These are phyloP conservation scores for Arrhamphus sclerolepis DNA, from an alignment of 2,797 vertebrate genomes.

Conservation along the genomic window DNA sequence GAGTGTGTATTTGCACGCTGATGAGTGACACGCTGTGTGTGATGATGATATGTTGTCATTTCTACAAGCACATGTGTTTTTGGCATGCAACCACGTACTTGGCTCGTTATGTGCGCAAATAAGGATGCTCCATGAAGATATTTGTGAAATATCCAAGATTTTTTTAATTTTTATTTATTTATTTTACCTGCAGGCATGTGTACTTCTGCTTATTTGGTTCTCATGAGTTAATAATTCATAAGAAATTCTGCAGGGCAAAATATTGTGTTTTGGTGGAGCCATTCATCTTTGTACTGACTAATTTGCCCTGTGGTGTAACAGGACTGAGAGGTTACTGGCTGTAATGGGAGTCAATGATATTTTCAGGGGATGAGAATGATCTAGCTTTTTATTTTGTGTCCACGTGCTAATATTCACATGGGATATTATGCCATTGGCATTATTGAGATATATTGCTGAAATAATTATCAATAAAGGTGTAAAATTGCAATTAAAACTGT, in stretches of 20 bases:
- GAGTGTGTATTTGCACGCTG: conserved; percentile 12
- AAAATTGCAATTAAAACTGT: too few relatives aligned
- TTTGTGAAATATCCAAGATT: conserved; percentile 37
- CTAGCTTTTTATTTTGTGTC: conserved; percentile 46
- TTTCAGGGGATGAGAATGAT: conserved; percentile 55
- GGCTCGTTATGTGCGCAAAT: conserved; percentile 30
- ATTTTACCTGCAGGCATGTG: conserved; percentile 8
- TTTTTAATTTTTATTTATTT: conserved; percentile 16
- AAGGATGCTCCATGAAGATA: conserved; percentile 32
- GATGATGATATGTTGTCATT: conserved; percentile 40
- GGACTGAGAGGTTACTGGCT: conserved; percentile 58
- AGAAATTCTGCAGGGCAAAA: conserved; percentile 58
- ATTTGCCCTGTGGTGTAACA: conserved; percentile 67
- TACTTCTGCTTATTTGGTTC: conserved; percentile 24
- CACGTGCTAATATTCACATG: conserved; percentile 21
- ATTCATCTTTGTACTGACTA: conserved; percentile 73
- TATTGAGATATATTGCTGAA: neutral
- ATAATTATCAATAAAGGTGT: neutral
- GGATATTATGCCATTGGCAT: too few relatives aligned
- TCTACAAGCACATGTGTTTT: conserved; percentile 38
- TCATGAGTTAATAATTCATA: conserved; percentile 77
- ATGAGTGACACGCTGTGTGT: conserved; percentile 38
- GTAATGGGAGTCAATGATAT: conserved; percentile 73
- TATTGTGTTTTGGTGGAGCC: conserved; percentile 68
- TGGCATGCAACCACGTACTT: conserved; percentile 34